Evolutionary conservation across 1,140 invertebrate species (phyloP).

Genomic region (Limonius californicus): DNA sequence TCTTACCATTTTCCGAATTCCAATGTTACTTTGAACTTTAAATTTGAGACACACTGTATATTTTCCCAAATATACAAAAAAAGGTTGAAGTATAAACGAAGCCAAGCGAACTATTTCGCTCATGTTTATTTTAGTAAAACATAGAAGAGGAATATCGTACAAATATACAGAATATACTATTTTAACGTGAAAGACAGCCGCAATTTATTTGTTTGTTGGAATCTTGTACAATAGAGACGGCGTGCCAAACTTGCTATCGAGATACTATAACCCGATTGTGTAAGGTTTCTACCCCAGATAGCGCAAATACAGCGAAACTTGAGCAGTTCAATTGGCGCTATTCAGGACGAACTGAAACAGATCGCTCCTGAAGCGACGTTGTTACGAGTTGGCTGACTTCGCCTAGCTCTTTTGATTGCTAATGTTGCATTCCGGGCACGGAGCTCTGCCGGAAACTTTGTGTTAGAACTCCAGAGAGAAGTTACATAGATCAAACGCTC

Average conservation of each 20-base stretch:
- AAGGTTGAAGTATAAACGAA: no score
- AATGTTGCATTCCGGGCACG: slow-evolving; percentile 5
- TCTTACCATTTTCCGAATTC: no score
- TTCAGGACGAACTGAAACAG: slow-evolving; percentile 6
- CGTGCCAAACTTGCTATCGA: not conserved
- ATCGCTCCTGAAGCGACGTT: slow-evolving; percentile 4
- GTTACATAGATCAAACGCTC: not conserved
- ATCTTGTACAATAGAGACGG: not conserved
- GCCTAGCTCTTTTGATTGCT: slow-evolving; percentile 4
- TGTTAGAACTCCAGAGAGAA: slow-evolving; percentile 1
- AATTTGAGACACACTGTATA: no score
- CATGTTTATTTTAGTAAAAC: no score
- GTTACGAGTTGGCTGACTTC: slow-evolving; percentile 6
- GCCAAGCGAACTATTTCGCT: no score
- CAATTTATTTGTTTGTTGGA: not conserved
- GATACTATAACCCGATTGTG: slow-evolving; percentile 5
- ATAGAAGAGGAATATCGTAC: no score
- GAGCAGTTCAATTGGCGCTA: slow-evolving; percentile 6
- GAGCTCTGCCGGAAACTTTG: not conserved
- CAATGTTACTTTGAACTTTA: no score
- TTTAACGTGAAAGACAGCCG: no score
- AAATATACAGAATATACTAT: no score
- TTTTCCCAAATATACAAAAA: no score
- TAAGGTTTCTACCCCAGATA: slow-evolving; percentile 7
- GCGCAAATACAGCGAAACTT: slow-evolving; percentile 9